Conservation (phyloP, 2,888 invertebrate genomes). For the Vesta saturnalis region DNA sequence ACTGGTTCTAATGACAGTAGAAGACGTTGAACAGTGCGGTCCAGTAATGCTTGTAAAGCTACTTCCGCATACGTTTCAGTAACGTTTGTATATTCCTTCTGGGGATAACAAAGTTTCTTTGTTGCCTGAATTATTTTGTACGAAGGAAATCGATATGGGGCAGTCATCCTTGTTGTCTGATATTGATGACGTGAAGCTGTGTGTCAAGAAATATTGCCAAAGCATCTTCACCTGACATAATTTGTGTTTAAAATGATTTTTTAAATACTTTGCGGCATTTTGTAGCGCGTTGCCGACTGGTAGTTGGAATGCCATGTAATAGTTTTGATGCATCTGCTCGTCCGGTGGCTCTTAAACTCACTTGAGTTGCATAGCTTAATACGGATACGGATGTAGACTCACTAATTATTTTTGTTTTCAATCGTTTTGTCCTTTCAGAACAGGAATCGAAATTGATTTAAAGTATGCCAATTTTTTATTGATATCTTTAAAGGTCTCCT, state of each 20-base stretch:
- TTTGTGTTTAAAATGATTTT: constrained; percentile 15
- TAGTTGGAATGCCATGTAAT: constrained; percentile 36
- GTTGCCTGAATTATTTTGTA: constrained; percentile 46
- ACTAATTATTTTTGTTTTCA: constrained; percentile 35
- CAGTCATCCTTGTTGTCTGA: constrained; percentile 45
- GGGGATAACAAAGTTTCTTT: constrained; percentile 11
- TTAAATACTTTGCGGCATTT: constrained; percentile 28
- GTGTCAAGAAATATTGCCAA: constrained; percentile 45
- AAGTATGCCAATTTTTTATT: no score
- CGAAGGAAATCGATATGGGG: constrained; percentile 45
- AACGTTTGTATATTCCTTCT: constrained; percentile 45
- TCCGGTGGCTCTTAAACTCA: constrained; percentile 39
- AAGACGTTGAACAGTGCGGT: constrained; percentile 41
- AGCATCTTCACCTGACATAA: constrained; percentile 45
- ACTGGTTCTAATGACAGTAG: not conserved
- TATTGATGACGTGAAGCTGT: constrained; percentile 47
- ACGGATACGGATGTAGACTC: constrained; percentile 30
- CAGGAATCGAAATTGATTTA: constrained; percentile 20
- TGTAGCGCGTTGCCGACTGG: constrained; percentile 26
- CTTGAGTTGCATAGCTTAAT: constrained; percentile 37
- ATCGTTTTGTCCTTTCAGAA: constrained; percentile 31
- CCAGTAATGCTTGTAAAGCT: constrained; percentile 43
- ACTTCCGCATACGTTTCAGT: constrained; percentile 40
- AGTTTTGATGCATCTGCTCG: constrained; percentile 38
- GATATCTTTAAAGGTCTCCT: no score